phyloP scores from a whole-genome alignment of 2,888 invertebrate genomes.

The Allacma fusca region DNA sequence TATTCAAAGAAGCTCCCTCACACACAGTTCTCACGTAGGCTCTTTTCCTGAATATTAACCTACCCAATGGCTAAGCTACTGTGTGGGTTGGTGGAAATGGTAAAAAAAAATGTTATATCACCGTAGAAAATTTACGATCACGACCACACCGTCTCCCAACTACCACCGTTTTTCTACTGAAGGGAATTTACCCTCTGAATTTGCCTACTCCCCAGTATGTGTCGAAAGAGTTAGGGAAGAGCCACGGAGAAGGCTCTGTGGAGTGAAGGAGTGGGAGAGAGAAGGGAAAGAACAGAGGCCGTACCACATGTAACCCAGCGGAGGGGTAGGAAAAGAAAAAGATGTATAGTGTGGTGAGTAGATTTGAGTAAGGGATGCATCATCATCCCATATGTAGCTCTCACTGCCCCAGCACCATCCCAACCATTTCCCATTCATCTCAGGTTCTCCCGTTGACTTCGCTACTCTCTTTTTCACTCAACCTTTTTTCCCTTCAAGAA shows the following conservation, averaged over 20 bases:
- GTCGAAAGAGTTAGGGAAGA: not conserved
- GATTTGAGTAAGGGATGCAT: constrained; percentile 43
- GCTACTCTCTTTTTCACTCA: constrained; percentile 45
- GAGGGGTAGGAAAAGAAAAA: constrained; percentile 26
- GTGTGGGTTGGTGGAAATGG: not conserved
- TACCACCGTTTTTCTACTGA: not conserved
- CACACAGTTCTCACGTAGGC: constrained; percentile 12
- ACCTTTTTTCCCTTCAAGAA: constrained; percentile 34
- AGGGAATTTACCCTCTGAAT: too few relatives aligned
- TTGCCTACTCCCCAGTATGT: too few relatives aligned
- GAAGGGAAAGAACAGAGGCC: not conserved
- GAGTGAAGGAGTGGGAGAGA: not conserved
- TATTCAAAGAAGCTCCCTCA: constrained; percentile 51
- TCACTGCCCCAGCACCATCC: not conserved
- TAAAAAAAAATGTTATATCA: not conserved
- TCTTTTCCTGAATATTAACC: not conserved
- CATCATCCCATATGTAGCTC: constrained; percentile 26
- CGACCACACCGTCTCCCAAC: not conserved
- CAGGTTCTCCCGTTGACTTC: constrained; percentile 43
- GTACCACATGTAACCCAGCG: not conserved
- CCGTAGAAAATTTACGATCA: constrained; percentile 2
- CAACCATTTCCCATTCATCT: constrained; percentile 42
- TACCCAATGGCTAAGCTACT: too few relatives aligned
- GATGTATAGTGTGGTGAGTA: constrained; percentile 44
- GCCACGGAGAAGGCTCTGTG: not conserved